These are phyloP conservation scores for Crocodylus rhombifer DNA, from an alignment of 2,797 vertebrate species.

Conservation along the genomic window DNA sequence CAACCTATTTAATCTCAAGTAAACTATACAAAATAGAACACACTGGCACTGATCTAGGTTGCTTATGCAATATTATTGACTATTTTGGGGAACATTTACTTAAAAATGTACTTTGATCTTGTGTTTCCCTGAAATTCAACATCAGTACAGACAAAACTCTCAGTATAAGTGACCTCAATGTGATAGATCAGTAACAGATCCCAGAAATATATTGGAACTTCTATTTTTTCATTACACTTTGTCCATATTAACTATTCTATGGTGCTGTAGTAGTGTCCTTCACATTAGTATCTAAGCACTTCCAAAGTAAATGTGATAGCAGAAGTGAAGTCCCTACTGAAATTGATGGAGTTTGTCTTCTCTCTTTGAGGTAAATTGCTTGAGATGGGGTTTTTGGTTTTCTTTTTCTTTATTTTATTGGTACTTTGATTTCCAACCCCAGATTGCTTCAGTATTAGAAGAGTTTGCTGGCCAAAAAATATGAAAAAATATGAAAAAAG, in stretches of 20 bases:
- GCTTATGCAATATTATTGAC: too few relatives aligned
- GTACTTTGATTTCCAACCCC: conserved; percentile 67
- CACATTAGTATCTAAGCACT: neutral
- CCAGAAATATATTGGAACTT: neutral
- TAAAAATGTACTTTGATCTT: neutral
- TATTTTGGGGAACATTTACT: neutral
- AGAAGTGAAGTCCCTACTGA: neutral
- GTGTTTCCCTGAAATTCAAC: neutral
- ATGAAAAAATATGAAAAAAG: neutral
- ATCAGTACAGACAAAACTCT: neutral
- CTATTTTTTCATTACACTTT: neutral
- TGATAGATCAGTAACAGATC: neutral
- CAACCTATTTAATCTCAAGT: too few relatives aligned
- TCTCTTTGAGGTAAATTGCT: neutral
- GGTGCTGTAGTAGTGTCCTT: neutral
- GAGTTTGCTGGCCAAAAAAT: conserved; percentile 5
- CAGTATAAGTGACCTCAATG: neutral
- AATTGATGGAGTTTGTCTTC: neutral
- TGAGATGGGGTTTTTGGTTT: neutral
- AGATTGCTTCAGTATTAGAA: conserved; percentile 43
- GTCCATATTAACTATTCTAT: neutral
- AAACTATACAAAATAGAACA: too few relatives aligned
- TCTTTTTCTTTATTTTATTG: conserved; percentile 64
- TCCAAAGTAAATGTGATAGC: neutral
- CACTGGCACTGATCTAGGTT: too few relatives aligned